phyloP scores from a whole-genome alignment of 2,113 vertebrate species.

The Grantiella picta region DNA sequence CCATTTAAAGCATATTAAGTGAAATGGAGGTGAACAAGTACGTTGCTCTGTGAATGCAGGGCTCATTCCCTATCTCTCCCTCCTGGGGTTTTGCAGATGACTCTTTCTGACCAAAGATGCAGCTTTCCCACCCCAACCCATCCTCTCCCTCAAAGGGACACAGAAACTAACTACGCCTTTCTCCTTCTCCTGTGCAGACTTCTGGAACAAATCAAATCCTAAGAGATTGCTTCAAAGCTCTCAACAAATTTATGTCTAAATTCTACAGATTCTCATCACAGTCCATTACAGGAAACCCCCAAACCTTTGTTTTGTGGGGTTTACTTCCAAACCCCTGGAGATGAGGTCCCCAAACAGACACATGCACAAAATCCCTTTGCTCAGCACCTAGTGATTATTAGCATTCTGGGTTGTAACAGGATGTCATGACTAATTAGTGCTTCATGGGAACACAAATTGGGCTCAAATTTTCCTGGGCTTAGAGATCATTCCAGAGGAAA shows the following conservation, averaged over 20 bases:
- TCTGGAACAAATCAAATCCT: background rate
- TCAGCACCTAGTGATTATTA: background rate
- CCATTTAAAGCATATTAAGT: background rate
- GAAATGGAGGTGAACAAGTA: background rate
- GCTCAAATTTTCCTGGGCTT: constrained; percentile 52
- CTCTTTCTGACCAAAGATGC: background rate
- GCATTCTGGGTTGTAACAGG: background rate
- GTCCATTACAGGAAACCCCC: background rate
- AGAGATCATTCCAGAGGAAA: constrained; percentile 9
- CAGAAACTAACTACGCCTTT: background rate
- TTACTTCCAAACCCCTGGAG: background rate
- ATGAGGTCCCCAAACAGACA: background rate
- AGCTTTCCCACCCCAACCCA: background rate
- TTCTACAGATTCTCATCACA: background rate
- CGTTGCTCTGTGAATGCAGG: background rate
- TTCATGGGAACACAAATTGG: background rate
- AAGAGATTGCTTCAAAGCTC: background rate
- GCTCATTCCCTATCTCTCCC: background rate
- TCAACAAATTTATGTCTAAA: background rate
- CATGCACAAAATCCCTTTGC: background rate
- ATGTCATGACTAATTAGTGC: constrained; percentile 33
- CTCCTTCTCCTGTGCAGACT: background rate
- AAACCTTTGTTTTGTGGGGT: background rate
- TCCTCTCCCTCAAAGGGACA: background rate
- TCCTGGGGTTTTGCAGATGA: background rate